Base-by-base conservation (phyloP, 2,797 vertebrate species). In the Gallinago solitaria region DNA sequence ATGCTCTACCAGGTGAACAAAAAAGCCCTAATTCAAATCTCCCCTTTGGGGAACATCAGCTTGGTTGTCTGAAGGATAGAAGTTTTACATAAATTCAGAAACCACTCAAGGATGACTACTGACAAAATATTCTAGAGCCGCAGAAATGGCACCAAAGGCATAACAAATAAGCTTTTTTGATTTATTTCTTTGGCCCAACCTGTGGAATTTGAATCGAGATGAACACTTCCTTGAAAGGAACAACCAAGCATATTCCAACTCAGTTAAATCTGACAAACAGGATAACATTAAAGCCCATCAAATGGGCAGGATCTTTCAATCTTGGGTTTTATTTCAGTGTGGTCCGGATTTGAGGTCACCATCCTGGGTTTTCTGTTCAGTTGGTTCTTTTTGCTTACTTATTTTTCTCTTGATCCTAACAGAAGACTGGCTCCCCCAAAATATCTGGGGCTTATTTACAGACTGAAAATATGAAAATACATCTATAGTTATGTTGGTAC, bases 41-140 rank as follows among this genome's bases (percentile, higher is more conserved):
- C 41, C 8, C 68, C n/a, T 84, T 69, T 82, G 48, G 71, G 77
- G n/a, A 95, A 59, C 24, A 81, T 78, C 56, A 76, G 20, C 11
- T 76, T 1, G 3, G 56, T 61, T 74, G 19, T 94, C 71, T 79
- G 53, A 90, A 87, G 54, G 39, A 61, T n/a, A 56, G 21, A 73
- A 64, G 19, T 87, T 95, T 79, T 80, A 93, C 30, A n/a, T 59
- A 69, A 75, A 59, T 77, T 73, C 25, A 91, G 79, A 95, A 79
- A 54, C 6, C 54, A 77, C 37, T 91, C 64, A 91, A 65, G 54
- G 51, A 21, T 85, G 78, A 95, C 51, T 37, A 63, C 43, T 73
- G 43, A 78, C 84, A 37, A 86, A 81, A 35, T 86, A 83, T 56
- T 85, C 78, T 59, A 57, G 48, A 64, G 48, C 41, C 33, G 73